phyloP scores from a whole-genome alignment of 1,140 invertebrate genomes.

The Dinothrombium tinctorium region DNA sequence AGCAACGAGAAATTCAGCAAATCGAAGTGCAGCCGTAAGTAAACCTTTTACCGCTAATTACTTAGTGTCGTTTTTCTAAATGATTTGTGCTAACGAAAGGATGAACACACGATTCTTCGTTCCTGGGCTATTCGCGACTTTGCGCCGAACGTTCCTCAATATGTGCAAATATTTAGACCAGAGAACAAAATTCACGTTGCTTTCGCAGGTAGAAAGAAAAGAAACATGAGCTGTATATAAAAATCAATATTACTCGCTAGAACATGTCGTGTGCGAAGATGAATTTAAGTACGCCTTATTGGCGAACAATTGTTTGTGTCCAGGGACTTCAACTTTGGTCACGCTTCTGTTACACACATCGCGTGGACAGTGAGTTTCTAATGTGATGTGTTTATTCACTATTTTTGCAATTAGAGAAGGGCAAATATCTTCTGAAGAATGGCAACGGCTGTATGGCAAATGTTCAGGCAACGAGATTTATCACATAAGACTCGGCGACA shows the following conservation, averaged over 20 bases:
- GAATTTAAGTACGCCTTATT: slow-evolving; percentile 84
- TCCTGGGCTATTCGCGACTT: slow-evolving; percentile 98
- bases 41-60: too few relatives aligned
- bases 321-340: slow-evolving; percentile 81
- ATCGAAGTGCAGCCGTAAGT: slow-evolving; percentile 71
- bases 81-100: slow-evolving; percentile 26
- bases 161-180: slow-evolving; percentile 90
- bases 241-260: too few relatives aligned
- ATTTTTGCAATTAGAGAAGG: slow-evolving; percentile 81
- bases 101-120: slow-evolving; percentile 85
- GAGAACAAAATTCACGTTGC: slow-evolving; percentile 96
- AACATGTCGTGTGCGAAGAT: slow-evolving; percentile 91
- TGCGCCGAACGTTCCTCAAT: slow-evolving; percentile 80
- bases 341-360: slow-evolving; percentile 85
- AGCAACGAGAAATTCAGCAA: slow-evolving; percentile 80
- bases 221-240: background rate
- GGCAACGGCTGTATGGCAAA: slow-evolving; percentile 89
- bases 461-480: slow-evolving; percentile 98
- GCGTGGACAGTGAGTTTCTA: slow-evolving; percentile 76
- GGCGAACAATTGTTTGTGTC: slow-evolving; percentile 92
- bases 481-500: slow-evolving; percentile 79
- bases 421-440: slow-evolving; percentile 76
- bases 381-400: background rate
- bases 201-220: slow-evolving; percentile 46
- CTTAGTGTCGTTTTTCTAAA: too few relatives aligned